Conservation (phyloP, 2,113 vertebrate species). For the Symphodus melops region DNA sequence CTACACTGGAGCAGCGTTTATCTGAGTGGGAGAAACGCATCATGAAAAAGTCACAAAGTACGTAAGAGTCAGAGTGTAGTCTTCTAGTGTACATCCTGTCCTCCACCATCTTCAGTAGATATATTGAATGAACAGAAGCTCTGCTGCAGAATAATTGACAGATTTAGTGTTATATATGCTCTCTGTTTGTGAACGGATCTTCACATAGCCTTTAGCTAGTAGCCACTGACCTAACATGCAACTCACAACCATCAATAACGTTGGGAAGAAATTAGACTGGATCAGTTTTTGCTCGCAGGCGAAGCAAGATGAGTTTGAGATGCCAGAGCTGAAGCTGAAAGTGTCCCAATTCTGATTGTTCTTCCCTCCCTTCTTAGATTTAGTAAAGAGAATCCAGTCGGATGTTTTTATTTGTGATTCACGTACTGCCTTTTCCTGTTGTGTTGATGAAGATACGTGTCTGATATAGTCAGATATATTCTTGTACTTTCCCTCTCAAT, state of each 20-base stretch:
- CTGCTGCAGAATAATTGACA: background rate
- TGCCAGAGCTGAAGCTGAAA: slow-evolving; percentile 21
- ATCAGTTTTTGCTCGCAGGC: background rate
- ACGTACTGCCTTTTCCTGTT: slow-evolving; percentile 3
- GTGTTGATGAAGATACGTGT: slow-evolving; percentile 1
- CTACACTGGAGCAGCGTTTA: background rate
- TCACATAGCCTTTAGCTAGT: background rate
- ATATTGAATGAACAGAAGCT: background rate
- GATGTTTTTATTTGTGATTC: slow-evolving; percentile 44
- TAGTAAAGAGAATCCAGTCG: slow-evolving; percentile 16
- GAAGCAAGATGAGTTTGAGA: slow-evolving; percentile 14
- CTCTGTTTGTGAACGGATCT: background rate
- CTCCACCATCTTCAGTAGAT: background rate
- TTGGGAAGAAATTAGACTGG: background rate
- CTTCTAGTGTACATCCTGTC: background rate
- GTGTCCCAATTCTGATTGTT: slow-evolving; percentile 29
- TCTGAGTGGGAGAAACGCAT: slow-evolving; percentile 13
- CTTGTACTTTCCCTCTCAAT: slow-evolving; percentile 1
- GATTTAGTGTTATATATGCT: slow-evolving; percentile 2
- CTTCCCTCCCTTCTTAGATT: background rate
- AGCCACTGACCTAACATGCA: background rate
- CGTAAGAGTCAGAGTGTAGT: background rate
- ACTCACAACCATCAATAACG: slow-evolving; percentile 2
- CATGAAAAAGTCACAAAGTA: background rate
- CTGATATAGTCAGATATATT: slow-evolving; percentile 31